Evolutionary conservation across 2,888 invertebrate genomes (phyloP), one percentile per base, ranked within the genome.

Genomic region (Allygus modestus): DNA sequence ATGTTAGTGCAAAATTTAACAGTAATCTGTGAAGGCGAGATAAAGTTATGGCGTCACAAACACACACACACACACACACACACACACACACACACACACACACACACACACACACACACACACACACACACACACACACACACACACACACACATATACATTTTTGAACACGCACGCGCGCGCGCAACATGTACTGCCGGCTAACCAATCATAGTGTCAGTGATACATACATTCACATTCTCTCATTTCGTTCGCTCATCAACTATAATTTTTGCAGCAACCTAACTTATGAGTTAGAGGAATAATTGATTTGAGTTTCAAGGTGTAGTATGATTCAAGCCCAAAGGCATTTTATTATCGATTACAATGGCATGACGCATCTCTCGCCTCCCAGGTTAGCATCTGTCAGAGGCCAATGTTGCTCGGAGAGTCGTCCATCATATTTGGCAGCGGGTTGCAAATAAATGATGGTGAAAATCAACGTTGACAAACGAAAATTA

Each of bases 321-420:
- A 46, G 12, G n/a, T 20, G 58, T 37, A 9, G 37, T 58, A 12
- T 58, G 58, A 58, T 23, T 58, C n/a, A 58, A 58, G 23, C 23
- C 12, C 58, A 58, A 58, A 58, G 23, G 58, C 58, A 23, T 58
- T 58, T 58, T 58, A 58, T 23, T 58, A 17, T 12, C 46, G 23
- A 58, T 23, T 23, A 58, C 58, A 58, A 58, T 58, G 58, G 7
- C 23, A 58, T 58, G 58, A 58, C 58, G 58, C 58, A 7, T 7
- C 58, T 23, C 12, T 20, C 58, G 20, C 4, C 37, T 37, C 4
- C 2, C 23, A 46, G 46, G 37, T 37, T 37, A 41, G 7, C 41
- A 11, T 41, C 11, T 46, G 46, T 46, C 46, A 46, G 12, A 46
- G n/a, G 46, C 17, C 17, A 37, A 17, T 12, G 46, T 12, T 46